Conservation (phyloP, 2,113 vertebrate species). For the Lota lota region DNA sequence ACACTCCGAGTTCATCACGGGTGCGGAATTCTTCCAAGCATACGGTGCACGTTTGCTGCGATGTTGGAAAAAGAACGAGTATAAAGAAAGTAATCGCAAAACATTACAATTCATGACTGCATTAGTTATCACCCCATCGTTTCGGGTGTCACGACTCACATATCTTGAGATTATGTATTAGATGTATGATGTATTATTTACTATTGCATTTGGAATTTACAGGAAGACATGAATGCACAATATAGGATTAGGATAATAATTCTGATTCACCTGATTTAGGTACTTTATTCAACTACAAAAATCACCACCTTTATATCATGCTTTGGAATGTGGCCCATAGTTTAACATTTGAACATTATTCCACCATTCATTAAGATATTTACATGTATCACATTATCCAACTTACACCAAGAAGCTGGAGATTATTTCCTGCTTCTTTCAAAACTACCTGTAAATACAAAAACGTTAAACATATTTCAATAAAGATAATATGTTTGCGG, state of each 20-base stretch:
- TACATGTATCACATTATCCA: conserved; percentile 4
- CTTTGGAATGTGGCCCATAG: too few species aligned
- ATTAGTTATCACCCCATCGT: not conserved
- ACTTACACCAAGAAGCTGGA: conserved; percentile 77
- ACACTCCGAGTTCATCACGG: conserved; percentile 76
- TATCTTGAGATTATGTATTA: not conserved
- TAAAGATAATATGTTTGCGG: not conserved
- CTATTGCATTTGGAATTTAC: too few species aligned
- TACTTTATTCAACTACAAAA: too few species aligned
- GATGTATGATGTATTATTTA: too few species aligned
- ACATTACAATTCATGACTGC: not conserved
- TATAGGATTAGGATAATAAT: too few species aligned
- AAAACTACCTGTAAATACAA: conserved; percentile 67
- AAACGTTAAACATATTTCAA: not conserved
- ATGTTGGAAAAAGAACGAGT: not conserved
- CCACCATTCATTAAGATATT: too few species aligned
- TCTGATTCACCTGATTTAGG: too few species aligned
- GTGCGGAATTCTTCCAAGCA: conserved; percentile 77
- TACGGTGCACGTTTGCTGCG: conserved; percentile 77
- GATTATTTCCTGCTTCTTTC: conserved; percentile 73
- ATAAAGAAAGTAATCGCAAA: not conserved
- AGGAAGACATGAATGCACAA: too few species aligned
- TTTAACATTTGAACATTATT: too few species aligned
- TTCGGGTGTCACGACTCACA: not conserved
- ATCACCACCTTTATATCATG: too few species aligned